phyloP scores from a whole-genome alignment of 2,888 invertebrate species.

The Fissipunctia ypsillon region DNA sequence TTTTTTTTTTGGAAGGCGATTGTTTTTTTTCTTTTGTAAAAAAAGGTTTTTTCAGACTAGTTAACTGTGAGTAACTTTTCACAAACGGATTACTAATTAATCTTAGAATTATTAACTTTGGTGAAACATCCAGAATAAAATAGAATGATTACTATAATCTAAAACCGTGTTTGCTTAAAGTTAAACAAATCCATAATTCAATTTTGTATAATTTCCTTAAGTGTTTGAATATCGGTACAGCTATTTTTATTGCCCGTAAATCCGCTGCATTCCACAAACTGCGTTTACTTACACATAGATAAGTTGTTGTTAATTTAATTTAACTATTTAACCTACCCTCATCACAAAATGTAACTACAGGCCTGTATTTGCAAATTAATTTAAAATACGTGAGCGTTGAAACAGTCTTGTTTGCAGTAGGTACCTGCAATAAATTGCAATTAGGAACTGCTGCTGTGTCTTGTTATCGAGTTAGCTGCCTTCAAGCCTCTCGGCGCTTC shows the following conservation, averaged over 20 bases:
- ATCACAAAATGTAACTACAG: constrained; percentile 78
- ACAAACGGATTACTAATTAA: background rate
- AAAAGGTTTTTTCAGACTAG: background rate
- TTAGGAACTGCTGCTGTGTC: constrained; percentile 90
- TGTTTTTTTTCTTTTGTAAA: no score
- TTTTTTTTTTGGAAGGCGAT: no score
- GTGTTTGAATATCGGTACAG: background rate
- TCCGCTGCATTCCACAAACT: background rate
- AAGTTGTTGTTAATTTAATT: no score
- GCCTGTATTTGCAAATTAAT: constrained; percentile 88
- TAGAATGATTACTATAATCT: background rate
- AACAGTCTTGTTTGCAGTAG: constrained; percentile 89
- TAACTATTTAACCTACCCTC: constrained; percentile 63
- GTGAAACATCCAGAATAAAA: background rate
- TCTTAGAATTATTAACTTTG: background rate
- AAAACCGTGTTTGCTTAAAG: background rate
- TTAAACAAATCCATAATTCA: background rate
- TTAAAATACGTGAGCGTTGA: constrained; percentile 89
- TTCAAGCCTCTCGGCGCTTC: constrained; percentile 81
- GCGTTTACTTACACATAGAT: background rate
- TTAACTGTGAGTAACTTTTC: background rate
- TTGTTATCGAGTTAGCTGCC: constrained; percentile 90
- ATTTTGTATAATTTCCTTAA: background rate
- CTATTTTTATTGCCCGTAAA: background rate
- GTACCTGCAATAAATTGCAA: constrained; percentile 91